These are phyloP conservation scores for Circaetus gallicus DNA, from an alignment of 2,113 vertebrate genomes.

Conservation along the genomic window DNA sequence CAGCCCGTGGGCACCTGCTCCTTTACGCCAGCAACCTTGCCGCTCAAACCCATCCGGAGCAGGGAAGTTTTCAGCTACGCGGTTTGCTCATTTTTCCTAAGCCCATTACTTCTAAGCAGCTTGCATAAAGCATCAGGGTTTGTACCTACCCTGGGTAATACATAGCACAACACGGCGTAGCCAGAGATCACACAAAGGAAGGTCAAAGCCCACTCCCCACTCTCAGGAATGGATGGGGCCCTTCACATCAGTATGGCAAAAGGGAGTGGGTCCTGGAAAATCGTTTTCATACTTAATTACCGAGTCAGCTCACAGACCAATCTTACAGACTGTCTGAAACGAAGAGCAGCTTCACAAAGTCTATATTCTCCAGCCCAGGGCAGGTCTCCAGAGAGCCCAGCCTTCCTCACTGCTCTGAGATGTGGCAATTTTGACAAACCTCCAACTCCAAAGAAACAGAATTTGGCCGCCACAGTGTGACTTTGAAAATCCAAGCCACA, in stretches of 20 bases:
- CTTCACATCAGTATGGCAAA: background rate
- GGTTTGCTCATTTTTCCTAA: background rate
- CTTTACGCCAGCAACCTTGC: fast-evolving
- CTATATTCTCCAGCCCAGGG: background rate
- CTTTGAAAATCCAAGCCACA: background rate
- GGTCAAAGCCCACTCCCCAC: background rate
- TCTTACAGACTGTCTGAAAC: background rate
- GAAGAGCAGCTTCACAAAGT: background rate
- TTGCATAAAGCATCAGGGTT: background rate
- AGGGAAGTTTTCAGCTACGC: background rate
- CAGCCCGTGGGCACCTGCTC: background rate
- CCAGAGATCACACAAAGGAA: background rate
- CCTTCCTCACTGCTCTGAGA: background rate
- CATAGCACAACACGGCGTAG: background rate
- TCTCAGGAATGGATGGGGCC: background rate
- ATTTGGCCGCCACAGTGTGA: background rate
- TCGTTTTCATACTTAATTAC: background rate
- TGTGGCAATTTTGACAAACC: background rate
- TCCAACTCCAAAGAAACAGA: background rate
- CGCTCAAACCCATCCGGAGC: background rate
- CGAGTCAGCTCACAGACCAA: background rate
- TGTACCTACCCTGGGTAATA: background rate
- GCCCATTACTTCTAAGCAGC: background rate
- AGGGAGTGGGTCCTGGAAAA: background rate
- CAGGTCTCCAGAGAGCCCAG: background rate